Evolutionary conservation across 37 sponge, comb jelly and placozoan genomes (phyloP), one percentile per base, ranked within the genome.

Genomic region (Bolinopsis microptera): DNA sequence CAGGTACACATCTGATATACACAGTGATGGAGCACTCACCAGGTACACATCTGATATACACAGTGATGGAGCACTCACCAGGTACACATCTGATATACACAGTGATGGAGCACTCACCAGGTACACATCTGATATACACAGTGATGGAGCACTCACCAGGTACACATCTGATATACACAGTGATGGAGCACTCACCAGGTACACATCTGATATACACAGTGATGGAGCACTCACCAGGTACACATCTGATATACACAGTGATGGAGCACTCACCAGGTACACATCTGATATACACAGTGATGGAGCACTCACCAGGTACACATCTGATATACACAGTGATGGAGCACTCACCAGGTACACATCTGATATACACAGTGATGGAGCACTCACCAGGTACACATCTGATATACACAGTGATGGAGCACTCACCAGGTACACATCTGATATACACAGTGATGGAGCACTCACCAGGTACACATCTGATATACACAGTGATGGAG

Each of bases 141-240:
- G n/a, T n/a, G n/a, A n/a, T n/a, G n/a, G n/a, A n/a, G n/a, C n/a
- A 70, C 74, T 22, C 23, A 80, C 37, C 82, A 2, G 82, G 82
- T 22, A 80, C 82, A 34, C 82, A 80, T 28, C 82, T 2, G 82
- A 80, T n/a, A n/a, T n/a, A n/a, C n/a, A n/a, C n/a, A n/a, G n/a
- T n/a, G n/a, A n/a, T n/a, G n/a, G n/a, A n/a, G n/a, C n/a, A 70
- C 74, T 22, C 23, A 80, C 37, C 82, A 2, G 82, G 82, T 22
- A 80, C 82, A 34, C 82, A 80, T 28, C 82, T 2, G 82, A 80
- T n/a, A n/a, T n/a, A n/a, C n/a, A n/a, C n/a, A n/a, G n/a, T n/a
- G n/a, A n/a, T n/a, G n/a, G n/a, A n/a, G n/a, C n/a, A 70, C 74
- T 22, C 23, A 80, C 37, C 82, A 2, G 82, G 82, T 22, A 80